These are phyloP conservation scores for Atrina japonica DNA, from an alignment of 2,888 invertebrate species.

Conservation along the genomic window DNA sequence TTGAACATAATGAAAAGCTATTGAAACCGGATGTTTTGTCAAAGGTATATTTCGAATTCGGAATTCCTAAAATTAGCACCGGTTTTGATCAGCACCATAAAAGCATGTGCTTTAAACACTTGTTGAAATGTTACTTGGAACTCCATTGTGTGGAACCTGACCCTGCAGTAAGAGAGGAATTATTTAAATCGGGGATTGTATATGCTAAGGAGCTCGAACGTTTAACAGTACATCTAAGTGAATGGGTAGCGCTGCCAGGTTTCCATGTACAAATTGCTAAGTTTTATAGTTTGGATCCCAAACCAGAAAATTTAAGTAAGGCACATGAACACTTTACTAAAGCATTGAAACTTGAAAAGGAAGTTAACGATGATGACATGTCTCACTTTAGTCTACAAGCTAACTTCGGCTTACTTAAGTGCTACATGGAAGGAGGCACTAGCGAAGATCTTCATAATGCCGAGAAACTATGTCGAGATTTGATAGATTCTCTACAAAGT, in stretches of 20 bases:
- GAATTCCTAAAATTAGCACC: not conserved
- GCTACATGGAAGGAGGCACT: not conserved
- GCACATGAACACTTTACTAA: not conserved
- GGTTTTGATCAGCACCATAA: not conserved
- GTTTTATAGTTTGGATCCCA: not conserved
- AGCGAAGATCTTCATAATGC: not conserved
- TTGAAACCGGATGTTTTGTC: too few relatives aligned
- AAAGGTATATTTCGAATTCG: not conserved
- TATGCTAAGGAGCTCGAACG: not conserved
- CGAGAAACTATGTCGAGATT: not conserved
- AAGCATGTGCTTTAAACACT: not conserved
- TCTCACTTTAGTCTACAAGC: conserved; percentile 7
- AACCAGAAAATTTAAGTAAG: not conserved
- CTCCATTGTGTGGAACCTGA: not conserved
- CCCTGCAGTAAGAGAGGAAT: not conserved
- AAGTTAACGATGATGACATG: not conserved
- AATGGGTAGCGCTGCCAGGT: conserved; percentile 4
- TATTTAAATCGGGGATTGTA: not conserved
- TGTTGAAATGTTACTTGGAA: not conserved
- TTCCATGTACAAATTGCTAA: conserved; percentile 12
- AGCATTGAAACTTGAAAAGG: not conserved
- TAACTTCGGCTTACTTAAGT: not conserved
- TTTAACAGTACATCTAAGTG: not conserved
- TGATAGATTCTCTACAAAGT: not conserved
- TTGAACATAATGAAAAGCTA: not conserved